Evolutionary conservation across 2,888 invertebrate genomes (phyloP), one percentile per base, ranked within the genome.

Genomic region (Conistra vaccinii): DNA sequence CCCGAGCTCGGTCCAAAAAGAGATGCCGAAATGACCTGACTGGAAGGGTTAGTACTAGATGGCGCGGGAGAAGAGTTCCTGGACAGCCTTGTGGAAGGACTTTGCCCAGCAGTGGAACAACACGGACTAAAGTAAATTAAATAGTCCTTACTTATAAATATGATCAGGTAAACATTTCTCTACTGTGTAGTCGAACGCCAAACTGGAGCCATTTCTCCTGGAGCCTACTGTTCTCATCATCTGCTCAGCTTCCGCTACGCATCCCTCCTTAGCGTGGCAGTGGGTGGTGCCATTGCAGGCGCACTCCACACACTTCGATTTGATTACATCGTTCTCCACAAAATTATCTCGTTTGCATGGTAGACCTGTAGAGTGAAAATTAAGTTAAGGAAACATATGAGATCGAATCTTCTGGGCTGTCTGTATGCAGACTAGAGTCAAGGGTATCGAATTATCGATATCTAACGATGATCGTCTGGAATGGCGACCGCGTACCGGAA

Each of bases 111-210:
- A 14, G 12, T 45, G 12, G 26, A 4, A 26, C 20, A 63, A 2
- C 26, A 42, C 26, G 10, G 3, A 14, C 1, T 20, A 55, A 5
- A 35, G 5, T 1, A 45, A 45, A n/a, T 32, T 58, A 62, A 48
- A n/a, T 7, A 51, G n/a, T 14, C 32, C 87, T 85, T 85, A 94
- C 94, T 83, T 93, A 75, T 95, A 95, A 51, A 93, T 86, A 63
- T 88, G 86, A 3, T 87, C 78, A 0, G 93, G 90, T 3, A 83
- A 39, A 73, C 95, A 95, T 45, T 89, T 88, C 1, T 91, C 89
- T 3, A 81, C 80, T 0, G 69, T 69, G 1, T 78, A 57, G 58
- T 91, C 86, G 14, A 91, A 80, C 2, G 78, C 76, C 3, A 90
- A 45, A 42, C 62, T 71, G 9, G 74, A 88, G 39, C 51, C 80